These are phyloP conservation scores for Rhodophaea formosa DNA, from an alignment of 2,888 invertebrate genomes.

Conservation along the genomic window DNA sequence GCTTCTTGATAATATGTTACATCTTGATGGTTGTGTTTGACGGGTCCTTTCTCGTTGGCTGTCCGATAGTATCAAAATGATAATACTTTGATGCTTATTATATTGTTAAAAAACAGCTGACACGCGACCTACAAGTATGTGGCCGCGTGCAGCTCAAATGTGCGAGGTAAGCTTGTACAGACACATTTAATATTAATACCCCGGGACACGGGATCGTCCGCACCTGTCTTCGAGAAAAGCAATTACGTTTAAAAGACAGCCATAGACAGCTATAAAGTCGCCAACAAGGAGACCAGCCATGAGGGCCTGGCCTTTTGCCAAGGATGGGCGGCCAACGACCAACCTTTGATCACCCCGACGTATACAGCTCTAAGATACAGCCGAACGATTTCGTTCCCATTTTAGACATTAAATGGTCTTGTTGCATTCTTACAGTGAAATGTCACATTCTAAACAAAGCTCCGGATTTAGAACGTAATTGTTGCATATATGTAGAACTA, in stretches of 20 bases:
- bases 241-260: constrained; percentile 33
- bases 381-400: constrained; percentile 44
- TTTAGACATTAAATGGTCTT: constrained; percentile 57
- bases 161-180: no score
- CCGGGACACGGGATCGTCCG: background rate
- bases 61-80: no score
- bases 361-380: no score
- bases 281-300: constrained; percentile 38
- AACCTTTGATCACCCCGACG: constrained; percentile 58
- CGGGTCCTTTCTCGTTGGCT: no score
- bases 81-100: no score
- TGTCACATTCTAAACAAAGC: constrained; percentile 35
- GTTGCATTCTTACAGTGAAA: constrained; percentile 38
- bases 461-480: background rate
- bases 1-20: no score
- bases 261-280: constrained; percentile 45
- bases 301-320: constrained; percentile 59
- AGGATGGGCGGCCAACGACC: constrained; percentile 64
- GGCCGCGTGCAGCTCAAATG: no score
- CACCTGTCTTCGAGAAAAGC: background rate
- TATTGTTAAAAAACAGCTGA: no score
- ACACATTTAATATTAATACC: no score
- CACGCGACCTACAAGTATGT: no score
- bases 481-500: background rate
- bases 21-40: no score